phyloP scores from a whole-genome alignment of 2,888 invertebrate genomes.

The Chelonus formosanus region DNA sequence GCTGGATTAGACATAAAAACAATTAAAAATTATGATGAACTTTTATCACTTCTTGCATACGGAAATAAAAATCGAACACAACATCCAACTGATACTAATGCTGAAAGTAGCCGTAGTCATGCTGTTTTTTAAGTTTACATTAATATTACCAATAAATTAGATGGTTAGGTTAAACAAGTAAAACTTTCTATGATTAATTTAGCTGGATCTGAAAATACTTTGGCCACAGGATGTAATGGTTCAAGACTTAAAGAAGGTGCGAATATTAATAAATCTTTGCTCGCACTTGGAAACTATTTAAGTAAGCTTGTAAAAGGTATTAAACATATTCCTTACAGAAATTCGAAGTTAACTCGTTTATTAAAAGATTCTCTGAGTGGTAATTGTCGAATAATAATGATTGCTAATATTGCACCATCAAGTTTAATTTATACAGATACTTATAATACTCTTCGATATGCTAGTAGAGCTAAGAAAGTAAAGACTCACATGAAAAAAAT shows the following conservation, averaged over 20 bases:
- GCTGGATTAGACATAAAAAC: constrained; percentile 80
- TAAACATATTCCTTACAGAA: constrained; percentile 85
- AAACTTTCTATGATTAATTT: constrained; percentile 95
- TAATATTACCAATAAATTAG: constrained; percentile 65
- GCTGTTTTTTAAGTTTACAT: constrained; percentile 83
- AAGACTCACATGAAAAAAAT: constrained; percentile 74
- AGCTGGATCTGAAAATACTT: constrained; percentile 92
- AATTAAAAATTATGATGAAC: constrained; percentile 77
- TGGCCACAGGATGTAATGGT: constrained; percentile 84
- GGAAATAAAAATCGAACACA: constrained; percentile 91
- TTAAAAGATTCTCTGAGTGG: constrained; percentile 93
- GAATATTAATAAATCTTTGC: constrained; percentile 89
- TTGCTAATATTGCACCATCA: constrained; percentile 88
- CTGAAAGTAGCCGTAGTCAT: constrained; percentile 93
- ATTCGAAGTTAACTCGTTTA: constrained; percentile 89
- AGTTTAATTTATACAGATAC: constrained; percentile 86
- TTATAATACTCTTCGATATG: constrained; percentile 90
- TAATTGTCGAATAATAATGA: constrained; percentile 93
- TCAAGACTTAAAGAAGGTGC: constrained; percentile 91
- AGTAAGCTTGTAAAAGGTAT: constrained; percentile 86
- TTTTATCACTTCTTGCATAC: constrained; percentile 79
- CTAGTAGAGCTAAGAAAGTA: constrained; percentile 84
- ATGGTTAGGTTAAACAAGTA: constrained; percentile 76
- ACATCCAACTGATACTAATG: constrained; percentile 94
- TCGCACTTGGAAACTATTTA: constrained; percentile 90